These are phyloP conservation scores for Alethe diademata DNA, from an alignment of 2,113 vertebrate genomes.

Conservation along the genomic window DNA sequence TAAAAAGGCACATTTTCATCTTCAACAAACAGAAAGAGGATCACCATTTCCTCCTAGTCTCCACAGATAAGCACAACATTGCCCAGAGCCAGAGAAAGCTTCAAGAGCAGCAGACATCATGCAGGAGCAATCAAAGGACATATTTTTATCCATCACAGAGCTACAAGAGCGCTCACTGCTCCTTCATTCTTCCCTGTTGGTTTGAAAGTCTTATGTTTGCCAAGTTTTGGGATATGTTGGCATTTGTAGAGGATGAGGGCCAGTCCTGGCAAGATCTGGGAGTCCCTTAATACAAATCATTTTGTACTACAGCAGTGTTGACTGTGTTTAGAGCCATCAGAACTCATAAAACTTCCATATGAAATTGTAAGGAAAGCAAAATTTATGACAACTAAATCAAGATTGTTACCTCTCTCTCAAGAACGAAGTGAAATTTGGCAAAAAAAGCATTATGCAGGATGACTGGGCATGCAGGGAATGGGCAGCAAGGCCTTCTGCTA, in stretches of 20 bases:
- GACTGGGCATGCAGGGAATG: not conserved
- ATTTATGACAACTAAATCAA: not conserved
- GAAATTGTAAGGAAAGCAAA: not conserved
- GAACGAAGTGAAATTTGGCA: not conserved
- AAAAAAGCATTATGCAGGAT: not conserved
- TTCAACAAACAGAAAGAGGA: not conserved
- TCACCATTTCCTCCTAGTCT: not conserved
- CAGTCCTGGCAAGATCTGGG: not conserved
- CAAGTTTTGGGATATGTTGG: not conserved
- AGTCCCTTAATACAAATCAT: not conserved
- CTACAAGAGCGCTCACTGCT: slow-evolving; percentile 1
- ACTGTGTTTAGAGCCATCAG: not conserved
- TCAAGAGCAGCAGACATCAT: not conserved
- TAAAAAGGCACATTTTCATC: not conserved
- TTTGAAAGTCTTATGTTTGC: not conserved
- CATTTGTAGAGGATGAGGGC: not conserved
- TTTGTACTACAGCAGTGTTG: not conserved
- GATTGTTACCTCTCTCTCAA: not conserved
- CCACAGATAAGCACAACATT: not conserved
- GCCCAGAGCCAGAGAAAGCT: not conserved
- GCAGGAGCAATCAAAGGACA: not conserved
- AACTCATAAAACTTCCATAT: not conserved
- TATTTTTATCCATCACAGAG: not conserved
- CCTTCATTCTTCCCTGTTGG: not conserved
- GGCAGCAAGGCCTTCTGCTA: slow-evolving; percentile 14